These are phyloP conservation scores for Pyrrhosoma nymphula DNA, from an alignment of 2,888 invertebrate species.

Conservation along the genomic window DNA sequence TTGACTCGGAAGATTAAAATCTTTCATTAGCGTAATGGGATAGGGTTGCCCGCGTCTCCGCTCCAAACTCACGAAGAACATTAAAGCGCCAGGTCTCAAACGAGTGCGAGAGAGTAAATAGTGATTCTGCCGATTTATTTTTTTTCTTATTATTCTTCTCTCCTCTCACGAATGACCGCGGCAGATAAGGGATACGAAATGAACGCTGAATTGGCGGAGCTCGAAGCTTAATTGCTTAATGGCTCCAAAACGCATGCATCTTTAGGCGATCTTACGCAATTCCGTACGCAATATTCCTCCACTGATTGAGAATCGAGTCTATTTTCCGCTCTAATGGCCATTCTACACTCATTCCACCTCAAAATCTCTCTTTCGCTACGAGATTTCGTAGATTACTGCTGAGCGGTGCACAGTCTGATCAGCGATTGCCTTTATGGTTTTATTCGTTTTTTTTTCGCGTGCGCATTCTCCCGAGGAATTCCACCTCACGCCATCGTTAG, in stretches of 20 bases:
- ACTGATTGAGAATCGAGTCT: background rate
- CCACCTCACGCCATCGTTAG: background rate
- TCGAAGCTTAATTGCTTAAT: background rate
- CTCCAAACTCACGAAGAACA: background rate
- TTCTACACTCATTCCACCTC: background rate
- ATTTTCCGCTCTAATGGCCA: background rate
- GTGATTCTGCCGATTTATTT: background rate
- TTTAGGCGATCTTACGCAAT: background rate
- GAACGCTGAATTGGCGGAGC: background rate
- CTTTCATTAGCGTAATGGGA: conserved; percentile 36
- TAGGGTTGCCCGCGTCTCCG: background rate
- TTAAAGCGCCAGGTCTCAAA: background rate
- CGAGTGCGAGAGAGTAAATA: background rate
- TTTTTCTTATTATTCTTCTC: background rate
- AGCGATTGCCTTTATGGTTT: conserved; percentile 7
- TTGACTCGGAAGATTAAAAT: conserved; percentile 39
- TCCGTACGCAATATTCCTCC: background rate
- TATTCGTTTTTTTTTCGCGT: background rate
- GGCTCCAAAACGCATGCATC: background rate
- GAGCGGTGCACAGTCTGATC: background rate
- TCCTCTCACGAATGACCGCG: background rate
- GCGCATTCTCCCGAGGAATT: background rate
- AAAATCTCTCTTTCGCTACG: background rate
- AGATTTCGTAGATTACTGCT: background rate
- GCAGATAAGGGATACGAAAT: background rate